Percentiles rank a stretch among this genome's conserved stretches.
These are phyloP conservation scores for Volucella bombylans DNA, from an alignment of 2,888 invertebrate species.

Conservation along the genomic window DNA sequence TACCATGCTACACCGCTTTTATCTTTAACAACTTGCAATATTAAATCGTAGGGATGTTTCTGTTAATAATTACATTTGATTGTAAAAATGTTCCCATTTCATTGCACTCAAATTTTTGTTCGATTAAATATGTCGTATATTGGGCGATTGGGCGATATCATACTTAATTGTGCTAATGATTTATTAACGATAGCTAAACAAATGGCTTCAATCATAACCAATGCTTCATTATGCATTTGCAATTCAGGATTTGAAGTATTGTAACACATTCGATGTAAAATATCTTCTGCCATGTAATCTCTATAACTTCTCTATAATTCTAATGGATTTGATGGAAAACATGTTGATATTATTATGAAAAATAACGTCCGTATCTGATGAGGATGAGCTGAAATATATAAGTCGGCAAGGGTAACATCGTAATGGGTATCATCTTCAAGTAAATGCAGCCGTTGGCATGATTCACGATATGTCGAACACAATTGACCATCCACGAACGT, in stretches of 20 bases:
- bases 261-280: slow-evolving; percentile 65
- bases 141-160: slow-evolving; percentile 63
- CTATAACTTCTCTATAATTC: slow-evolving; percentile 70
- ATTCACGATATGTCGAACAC: slow-evolving; percentile 78
- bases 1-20: slow-evolving; percentile 16
- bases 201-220: slow-evolving; percentile 66
- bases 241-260: slow-evolving; percentile 41
- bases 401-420: slow-evolving; percentile 72
- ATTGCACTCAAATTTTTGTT: slow-evolving; percentile 71
- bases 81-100: slow-evolving; percentile 45
- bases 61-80: slow-evolving; percentile 43
- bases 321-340: slow-evolving; percentile 62
- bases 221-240: slow-evolving; percentile 68
- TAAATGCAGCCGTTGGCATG: slow-evolving; percentile 77
- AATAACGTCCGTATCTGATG: slow-evolving; percentile 73
- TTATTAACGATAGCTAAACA: slow-evolving; percentile 61
- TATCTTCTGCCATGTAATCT: slow-evolving; percentile 68
- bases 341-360: slow-evolving; percentile 74
- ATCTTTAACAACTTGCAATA: slow-evolving; percentile 74
- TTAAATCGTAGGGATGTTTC: slow-evolving; percentile 62
- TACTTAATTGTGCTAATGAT: slow-evolving; percentile 69
- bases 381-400: slow-evolving; percentile 47
- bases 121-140: slow-evolving; percentile 61
- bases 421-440: slow-evolving; percentile 60
- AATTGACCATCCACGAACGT: slow-evolving; percentile 77